Percentiles rank a stretch among this genome's conserved stretches.
These are phyloP conservation scores for Acanthurus lineatus DNA, from an alignment of 2,797 vertebrate species.

Conservation along the genomic window DNA sequence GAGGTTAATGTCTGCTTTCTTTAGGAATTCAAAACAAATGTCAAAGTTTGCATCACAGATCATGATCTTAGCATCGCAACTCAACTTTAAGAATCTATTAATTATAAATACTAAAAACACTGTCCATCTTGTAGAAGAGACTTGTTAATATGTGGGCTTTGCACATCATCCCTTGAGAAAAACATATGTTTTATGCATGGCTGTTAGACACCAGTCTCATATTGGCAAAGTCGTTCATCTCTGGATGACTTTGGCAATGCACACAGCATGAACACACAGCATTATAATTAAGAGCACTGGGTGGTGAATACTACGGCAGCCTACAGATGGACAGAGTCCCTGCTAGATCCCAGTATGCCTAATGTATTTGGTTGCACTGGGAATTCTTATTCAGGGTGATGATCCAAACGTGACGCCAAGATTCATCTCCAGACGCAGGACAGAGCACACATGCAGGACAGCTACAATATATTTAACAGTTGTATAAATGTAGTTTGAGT, in stretches of 20 bases:
- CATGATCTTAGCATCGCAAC: conserved; percentile 26
- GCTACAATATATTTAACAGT: neutral
- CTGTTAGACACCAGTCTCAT: conserved; percentile 24
- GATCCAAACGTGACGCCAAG: neutral
- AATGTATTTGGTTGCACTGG: neutral
- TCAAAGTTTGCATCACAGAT: conserved; percentile 21
- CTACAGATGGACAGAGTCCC: neutral
- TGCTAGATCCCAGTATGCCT: conserved; percentile 4
- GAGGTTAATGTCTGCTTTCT: conserved; percentile 6
- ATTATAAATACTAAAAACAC: conserved; percentile 46
- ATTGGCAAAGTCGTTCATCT: conserved; percentile 1
- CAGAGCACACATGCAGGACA: neutral
- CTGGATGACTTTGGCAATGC: neutral
- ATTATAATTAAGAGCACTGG: neutral
- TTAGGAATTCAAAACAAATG: conserved; percentile 18
- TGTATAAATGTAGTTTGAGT: neutral
- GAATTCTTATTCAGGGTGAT: neutral
- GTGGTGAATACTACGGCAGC: neutral
- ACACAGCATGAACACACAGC: neutral
- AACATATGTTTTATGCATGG: conserved; percentile 60
- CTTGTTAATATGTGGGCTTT: conserved; percentile 54
- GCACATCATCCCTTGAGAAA: conserved; percentile 34
- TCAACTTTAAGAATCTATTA: conserved; percentile 18
- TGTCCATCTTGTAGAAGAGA: conserved; percentile 50
- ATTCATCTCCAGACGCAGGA: neutral